These are phyloP conservation scores for Crotalus tigris DNA, from an alignment of 2,113 vertebrate species.

Conservation along the genomic window DNA sequence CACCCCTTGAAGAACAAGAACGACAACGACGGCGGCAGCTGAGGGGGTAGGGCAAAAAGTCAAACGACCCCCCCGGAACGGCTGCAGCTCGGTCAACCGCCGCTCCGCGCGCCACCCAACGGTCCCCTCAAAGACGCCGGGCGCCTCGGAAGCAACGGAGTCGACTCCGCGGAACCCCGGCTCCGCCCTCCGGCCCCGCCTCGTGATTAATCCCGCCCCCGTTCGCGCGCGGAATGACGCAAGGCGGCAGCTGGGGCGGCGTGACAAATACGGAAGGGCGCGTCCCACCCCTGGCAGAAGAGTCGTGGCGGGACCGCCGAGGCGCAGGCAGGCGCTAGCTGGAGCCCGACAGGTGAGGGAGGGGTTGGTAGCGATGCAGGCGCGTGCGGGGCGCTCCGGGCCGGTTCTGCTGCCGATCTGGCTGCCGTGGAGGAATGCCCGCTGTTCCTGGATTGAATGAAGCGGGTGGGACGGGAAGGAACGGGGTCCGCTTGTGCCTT, in stretches of 20 bases:
- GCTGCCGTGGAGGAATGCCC: neutral
- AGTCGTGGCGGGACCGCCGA: neutral
- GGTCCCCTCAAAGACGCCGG: neutral
- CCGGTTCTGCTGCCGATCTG: neutral
- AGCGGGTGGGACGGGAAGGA: neutral
- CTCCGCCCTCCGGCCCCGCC: neutral
- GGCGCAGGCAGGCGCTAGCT: neutral
- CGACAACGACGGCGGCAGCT: neutral
- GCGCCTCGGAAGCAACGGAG: neutral
- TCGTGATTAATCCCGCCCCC: accelerated
- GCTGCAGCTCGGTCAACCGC: neutral
- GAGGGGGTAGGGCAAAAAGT: neutral
- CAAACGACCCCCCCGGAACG: neutral
- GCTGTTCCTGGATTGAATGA: neutral
- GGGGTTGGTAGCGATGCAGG: neutral
- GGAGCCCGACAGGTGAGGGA: neutral
- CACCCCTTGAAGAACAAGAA: neutral
- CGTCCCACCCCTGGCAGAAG: neutral
- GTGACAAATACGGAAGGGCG: slow-evolving; percentile 13
- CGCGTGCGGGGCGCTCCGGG: neutral
- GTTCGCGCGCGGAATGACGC: neutral
- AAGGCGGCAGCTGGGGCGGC: neutral
- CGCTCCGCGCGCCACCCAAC: neutral
- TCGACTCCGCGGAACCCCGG: too few relatives aligned
- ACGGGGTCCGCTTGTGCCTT: neutral